Conservation (phyloP, 2,113 vertebrate genomes). For the Oceanites oceanicus region DNA sequence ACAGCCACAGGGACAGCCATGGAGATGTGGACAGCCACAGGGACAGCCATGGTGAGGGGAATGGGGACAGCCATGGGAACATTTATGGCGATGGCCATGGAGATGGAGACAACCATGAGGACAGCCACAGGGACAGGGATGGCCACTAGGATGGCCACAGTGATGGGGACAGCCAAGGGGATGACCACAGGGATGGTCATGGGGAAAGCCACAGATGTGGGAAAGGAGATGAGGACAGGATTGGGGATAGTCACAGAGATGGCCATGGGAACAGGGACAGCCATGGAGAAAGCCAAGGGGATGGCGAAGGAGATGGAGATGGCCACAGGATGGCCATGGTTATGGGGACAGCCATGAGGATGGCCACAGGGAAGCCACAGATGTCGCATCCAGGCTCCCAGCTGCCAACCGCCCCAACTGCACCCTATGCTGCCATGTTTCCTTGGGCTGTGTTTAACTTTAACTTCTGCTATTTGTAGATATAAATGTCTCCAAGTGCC, state of each 20-base stretch:
- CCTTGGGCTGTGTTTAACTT: not conserved
- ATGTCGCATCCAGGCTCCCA: too few relatives aligned
- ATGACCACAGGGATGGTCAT: not conserved
- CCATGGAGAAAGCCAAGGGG: not conserved
- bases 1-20: not conserved
- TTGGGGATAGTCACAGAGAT: not conserved
- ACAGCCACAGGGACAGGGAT: not conserved
- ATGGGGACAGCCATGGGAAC: not conserved
- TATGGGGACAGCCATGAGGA: not conserved
- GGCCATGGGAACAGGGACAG: not conserved
- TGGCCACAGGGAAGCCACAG: not conserved
- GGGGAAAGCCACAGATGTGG: not conserved
- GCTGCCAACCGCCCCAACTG: not conserved
- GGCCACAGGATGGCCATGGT: too few relatives aligned
- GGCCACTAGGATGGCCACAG: not conserved
- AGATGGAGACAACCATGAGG: not conserved
- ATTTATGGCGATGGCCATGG: not conserved
- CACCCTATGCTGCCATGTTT: too few relatives aligned
- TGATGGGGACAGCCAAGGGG: not conserved
- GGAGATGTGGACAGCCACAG: not conserved
- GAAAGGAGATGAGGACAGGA: too few relatives aligned
- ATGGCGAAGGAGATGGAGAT: not conserved
- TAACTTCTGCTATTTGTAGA: not conserved
- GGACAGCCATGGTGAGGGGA: not conserved
- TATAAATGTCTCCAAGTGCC: not conserved